A percentile compares a stretch with the other conserved stretches of the same genome.
These are phyloP conservation scores for Manis pentadactyla DNA, from an alignment of 2,797 vertebrate genomes.

Conservation along the genomic window DNA sequence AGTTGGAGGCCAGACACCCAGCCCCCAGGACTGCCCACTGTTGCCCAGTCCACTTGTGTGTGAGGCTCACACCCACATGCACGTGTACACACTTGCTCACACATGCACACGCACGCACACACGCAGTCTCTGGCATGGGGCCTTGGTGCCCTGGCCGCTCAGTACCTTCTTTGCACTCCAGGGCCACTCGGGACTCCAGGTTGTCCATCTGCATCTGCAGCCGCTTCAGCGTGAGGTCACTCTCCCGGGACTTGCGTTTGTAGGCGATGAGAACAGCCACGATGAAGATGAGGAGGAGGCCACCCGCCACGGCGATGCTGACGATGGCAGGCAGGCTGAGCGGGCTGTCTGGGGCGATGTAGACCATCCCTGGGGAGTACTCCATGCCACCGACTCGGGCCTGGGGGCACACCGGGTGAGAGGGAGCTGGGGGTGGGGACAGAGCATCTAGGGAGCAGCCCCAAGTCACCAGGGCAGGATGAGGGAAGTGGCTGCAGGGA, in stretches of 20 bases:
- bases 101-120: accelerated
- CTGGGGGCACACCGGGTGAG: slow-evolving; percentile 81
- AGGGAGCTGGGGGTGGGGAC: neutral
- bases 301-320: slow-evolving; percentile 96
- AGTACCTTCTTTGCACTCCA: slow-evolving; percentile 99
- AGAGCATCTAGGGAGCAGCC: neutral
- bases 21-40: no score
- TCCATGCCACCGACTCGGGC: slow-evolving; percentile 97
- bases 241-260: slow-evolving; percentile 98
- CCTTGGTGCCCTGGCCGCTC: accelerated
- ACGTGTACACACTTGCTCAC: no score
- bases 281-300: slow-evolving; percentile 97
- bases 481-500: neutral
- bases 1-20: neutral
- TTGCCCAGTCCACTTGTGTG: neutral
- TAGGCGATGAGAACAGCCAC: slow-evolving; percentile 98
- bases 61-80: accelerated
- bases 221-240: slow-evolving; percentile 97
- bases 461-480: accelerated
- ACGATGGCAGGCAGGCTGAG: slow-evolving; percentile 97
- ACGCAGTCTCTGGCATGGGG: accelerated
- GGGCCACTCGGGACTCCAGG: slow-evolving; percentile 97
- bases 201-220: slow-evolving; percentile 99
- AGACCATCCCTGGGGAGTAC: slow-evolving; percentile 97
- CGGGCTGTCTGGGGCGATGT: slow-evolving; percentile 97